Conservation (phyloP, 2,888 invertebrate species). For the Drosophila birchii region DNA sequence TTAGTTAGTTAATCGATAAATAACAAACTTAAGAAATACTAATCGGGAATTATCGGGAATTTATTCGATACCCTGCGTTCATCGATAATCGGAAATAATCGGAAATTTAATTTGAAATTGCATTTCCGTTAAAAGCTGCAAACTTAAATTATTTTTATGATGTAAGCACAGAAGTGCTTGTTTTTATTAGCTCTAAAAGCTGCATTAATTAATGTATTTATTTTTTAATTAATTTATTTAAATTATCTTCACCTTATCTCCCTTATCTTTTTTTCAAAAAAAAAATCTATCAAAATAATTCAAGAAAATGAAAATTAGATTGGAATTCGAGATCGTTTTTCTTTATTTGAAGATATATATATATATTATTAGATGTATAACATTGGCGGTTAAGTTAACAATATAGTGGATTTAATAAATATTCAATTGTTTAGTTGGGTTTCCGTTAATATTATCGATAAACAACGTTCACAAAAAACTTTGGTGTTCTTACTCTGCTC, state of each 20-base stretch:
- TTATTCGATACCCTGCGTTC: not conserved
- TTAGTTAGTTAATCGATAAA: not conserved
- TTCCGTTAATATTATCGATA: constrained; percentile 32
- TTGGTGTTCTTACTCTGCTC: constrained; percentile 58
- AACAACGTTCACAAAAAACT: constrained; percentile 33
- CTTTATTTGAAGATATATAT: constrained; percentile 36
- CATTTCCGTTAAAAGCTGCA: no score
- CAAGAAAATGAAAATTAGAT: not conserved
- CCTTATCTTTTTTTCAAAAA: no score
- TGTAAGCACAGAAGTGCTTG: no score
- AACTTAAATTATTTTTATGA: no score
- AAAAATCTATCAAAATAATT: no score
- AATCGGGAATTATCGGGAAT: no score
- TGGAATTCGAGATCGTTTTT: constrained; percentile 30
- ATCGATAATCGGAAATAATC: no score
- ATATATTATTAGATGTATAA: constrained; percentile 47
- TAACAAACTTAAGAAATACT: not conserved
- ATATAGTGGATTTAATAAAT: constrained; percentile 56
- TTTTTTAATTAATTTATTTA: no score
- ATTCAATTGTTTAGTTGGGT: constrained; percentile 49
- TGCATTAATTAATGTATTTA: no score
- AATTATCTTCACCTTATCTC: no score
- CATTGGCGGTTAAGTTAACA: constrained; percentile 74
- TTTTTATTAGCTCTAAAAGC: no score
- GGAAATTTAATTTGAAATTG: no score